Evolutionary conservation across 2,888 invertebrate species (phyloP).

Genomic region (Phorcus lineatus): DNA sequence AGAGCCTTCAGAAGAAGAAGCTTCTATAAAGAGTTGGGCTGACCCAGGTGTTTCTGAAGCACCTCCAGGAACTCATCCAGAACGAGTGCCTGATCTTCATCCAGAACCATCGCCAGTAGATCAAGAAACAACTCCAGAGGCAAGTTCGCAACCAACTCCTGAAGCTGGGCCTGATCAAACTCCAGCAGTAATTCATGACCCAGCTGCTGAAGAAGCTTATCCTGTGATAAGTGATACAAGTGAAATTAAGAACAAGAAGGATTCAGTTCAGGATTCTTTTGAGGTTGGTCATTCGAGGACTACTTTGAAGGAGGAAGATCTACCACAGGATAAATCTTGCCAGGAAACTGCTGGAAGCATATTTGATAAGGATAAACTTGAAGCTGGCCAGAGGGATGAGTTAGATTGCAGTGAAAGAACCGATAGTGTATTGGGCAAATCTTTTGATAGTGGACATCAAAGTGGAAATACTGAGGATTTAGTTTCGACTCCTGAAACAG

Average conservation of each 20-base stretch:
- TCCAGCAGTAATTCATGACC: no score
- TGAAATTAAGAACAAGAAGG: neutral
- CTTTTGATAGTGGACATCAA: neutral
- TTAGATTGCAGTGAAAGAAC: neutral
- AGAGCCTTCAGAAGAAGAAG: neutral
- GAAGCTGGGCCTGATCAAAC: neutral
- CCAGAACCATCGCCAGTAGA: neutral
- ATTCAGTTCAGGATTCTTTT: neutral
- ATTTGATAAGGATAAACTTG: neutral
- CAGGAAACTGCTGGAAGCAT: no score
- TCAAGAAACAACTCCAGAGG: neutral
- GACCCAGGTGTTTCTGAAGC: neutral
- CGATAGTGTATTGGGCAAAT: slow-evolving; percentile 4
- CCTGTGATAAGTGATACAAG: no score
- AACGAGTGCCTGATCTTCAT: neutral
- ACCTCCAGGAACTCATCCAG: neutral
- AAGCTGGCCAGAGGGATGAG: neutral
- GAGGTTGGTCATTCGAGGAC: neutral
- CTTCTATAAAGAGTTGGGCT: neutral
- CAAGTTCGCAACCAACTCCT: neutral
- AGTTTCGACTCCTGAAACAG: neutral
- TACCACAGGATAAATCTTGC: no score
- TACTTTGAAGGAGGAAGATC: neutral
- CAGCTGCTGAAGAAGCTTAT: no score
- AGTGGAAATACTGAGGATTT: slow-evolving; percentile 2